Conservation (phyloP, 1,140 invertebrate species). For the Drosophila seguyi region DNA sequence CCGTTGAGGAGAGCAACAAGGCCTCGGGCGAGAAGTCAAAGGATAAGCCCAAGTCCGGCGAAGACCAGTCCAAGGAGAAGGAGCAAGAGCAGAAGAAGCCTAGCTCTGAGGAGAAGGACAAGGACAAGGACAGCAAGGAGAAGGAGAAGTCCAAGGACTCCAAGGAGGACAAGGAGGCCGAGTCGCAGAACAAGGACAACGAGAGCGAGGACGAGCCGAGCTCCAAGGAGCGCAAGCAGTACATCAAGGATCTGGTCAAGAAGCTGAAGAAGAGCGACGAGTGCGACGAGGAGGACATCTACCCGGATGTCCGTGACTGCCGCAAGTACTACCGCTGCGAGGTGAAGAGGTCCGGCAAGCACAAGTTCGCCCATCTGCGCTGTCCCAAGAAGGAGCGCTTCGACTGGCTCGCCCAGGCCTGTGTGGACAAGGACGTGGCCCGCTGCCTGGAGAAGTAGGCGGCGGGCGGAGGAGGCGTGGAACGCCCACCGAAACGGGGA, state of each 20-base stretch:
- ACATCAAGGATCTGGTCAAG: slow-evolving; percentile 68
- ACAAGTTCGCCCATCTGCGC: slow-evolving; percentile 59
- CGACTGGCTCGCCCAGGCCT: slow-evolving; percentile 49
- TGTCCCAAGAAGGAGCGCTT: slow-evolving; percentile 68
- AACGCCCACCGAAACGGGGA: neutral
- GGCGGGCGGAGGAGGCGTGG: neutral
- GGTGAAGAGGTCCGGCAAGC: slow-evolving; percentile 66
- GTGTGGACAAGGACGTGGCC: slow-evolving; percentile 55
- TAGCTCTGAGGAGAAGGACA: slow-evolving; percentile 51
- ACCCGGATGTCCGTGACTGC: slow-evolving; percentile 73
- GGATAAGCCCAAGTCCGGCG: slow-evolving; percentile 44
- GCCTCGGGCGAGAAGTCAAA: slow-evolving; percentile 26
- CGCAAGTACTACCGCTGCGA: slow-evolving; percentile 76
- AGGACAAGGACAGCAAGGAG: slow-evolving; percentile 36
- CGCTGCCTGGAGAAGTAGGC: slow-evolving; percentile 57
- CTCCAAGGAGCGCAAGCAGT: slow-evolving; percentile 67
- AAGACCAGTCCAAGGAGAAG: slow-evolving; percentile 66
- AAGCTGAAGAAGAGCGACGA: slow-evolving; percentile 73
- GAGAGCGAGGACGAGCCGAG: slow-evolving; percentile 59
- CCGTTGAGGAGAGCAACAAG: slow-evolving; percentile 64
- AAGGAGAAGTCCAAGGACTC: slow-evolving; percentile 42
- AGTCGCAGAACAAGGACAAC: slow-evolving; percentile 44
- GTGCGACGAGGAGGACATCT: slow-evolving; percentile 73
- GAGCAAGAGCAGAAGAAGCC: slow-evolving; percentile 60
- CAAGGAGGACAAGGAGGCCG: slow-evolving; percentile 47